Base-by-base conservation (phyloP, 2,797 vertebrate genomes). In the Zenarchopterus dispar region DNA sequence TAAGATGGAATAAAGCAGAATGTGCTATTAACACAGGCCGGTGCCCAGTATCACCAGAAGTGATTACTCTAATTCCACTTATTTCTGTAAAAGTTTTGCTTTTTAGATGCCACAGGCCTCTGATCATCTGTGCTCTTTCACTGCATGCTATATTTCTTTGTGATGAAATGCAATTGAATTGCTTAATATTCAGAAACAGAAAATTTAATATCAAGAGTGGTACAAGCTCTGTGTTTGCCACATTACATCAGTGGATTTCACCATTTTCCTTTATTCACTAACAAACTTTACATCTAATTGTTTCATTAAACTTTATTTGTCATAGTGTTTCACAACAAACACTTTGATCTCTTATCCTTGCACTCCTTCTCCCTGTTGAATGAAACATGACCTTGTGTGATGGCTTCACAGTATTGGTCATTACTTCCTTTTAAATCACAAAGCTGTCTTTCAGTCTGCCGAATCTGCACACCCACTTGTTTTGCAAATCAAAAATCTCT, bases 1-100 rank as follows among this genome's bases (percentile, higher is more conserved):
- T 56, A 80, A 70, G 62, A 23, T 48, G 44, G 71, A 75, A 75
- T 75, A 84, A 78, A 77, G 62, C 51, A 36, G 62, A 81, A 75
- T 74, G 41, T 63, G 47, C n/a, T 22, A 62, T 78, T 81, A 82
- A 78, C 77, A 78, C 67, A 73, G 68, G 65, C 50, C 66, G 66
- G 70, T 64, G 60, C 23, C 59, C 52, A 52, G 52, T 70, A 56
- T 58, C 80, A 78, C 68, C 49, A 70, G 50, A 1, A 74, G 53
- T 80, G 80, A 77, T 77, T 84, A 72, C 50, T 75, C 31, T 65
- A 55, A 75, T 62, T 47, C 18, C 28, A 19, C 53, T 47, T 52
- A 70, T 72, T 65, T 63, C 51, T 75, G 60, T 41, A 6, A 49
- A 28, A 56, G 46, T 33, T 79, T 77, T 77, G 51, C 70, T 78